These are phyloP conservation scores for Dasypolia templi DNA, from an alignment of 2,888 invertebrate genomes.

Conservation along the genomic window DNA sequence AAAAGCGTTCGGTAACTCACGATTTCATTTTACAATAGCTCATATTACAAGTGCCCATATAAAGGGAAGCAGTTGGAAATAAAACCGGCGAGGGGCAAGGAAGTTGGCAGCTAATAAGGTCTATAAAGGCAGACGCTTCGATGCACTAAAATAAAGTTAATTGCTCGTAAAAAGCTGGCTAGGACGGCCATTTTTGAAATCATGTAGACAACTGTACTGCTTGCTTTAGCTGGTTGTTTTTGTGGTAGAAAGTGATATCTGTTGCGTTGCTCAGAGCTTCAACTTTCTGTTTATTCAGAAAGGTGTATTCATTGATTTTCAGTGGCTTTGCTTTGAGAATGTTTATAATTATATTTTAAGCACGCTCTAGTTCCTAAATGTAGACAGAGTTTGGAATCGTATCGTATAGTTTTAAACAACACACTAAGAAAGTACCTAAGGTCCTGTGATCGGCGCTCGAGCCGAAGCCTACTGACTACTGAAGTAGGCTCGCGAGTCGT, in stretches of 20 bases:
- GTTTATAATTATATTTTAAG: neutral
- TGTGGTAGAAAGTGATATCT: neutral
- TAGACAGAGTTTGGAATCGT: too few species aligned
- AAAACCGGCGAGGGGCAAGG: constrained; percentile 52
- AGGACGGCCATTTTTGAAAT: constrained; percentile 37
- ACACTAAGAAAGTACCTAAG: neutral
- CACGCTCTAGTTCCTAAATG: neutral
- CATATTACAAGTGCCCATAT: constrained; percentile 73
- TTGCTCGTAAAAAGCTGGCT: constrained; percentile 71
- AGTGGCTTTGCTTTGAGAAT: neutral
- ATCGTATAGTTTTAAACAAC: neutral
- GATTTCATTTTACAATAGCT: constrained; percentile 74
- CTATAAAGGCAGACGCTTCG: constrained; percentile 67
- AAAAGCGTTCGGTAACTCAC: constrained; percentile 66
- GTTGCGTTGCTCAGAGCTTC: neutral
- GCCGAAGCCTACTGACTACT: too few species aligned
- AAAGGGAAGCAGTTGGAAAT: constrained; percentile 75
- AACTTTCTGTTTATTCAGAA: neutral
- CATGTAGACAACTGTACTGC: constrained; percentile 9
- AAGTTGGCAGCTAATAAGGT: constrained; percentile 58
- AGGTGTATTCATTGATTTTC: neutral
- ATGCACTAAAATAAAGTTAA: constrained; percentile 75
- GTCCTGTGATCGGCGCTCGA: too few species aligned
- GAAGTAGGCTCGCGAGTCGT: too few species aligned
- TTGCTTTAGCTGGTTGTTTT: constrained; percentile 8